These are phyloP conservation scores for Dryocosmus kuriphilus DNA, from an alignment of 2,888 invertebrate genomes.

Conservation along the genomic window DNA sequence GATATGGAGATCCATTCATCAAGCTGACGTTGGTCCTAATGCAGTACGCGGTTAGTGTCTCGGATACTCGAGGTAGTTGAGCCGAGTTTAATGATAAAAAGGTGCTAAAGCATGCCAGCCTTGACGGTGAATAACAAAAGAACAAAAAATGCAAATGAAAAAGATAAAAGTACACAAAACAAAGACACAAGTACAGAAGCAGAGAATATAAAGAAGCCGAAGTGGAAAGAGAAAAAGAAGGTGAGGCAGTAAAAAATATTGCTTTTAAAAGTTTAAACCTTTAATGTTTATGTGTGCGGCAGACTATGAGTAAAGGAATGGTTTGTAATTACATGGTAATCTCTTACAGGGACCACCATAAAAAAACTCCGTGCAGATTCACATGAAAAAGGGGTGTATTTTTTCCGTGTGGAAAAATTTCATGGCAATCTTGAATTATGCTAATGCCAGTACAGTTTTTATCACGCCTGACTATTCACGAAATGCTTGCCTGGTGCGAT, in stretches of 20 bases:
- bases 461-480: too few species aligned
- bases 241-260: neutral
- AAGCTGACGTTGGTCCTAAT: slow-evolving; percentile 26
- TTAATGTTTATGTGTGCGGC: neutral
- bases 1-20: slow-evolving; percentile 38
- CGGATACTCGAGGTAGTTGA: slow-evolving; percentile 15
- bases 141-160: slow-evolving; percentile 7
- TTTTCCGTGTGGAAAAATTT: too few species aligned
- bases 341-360: neutral
- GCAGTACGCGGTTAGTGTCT: slow-evolving; percentile 32
- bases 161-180: neutral
- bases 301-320: neutral
- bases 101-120: slow-evolving; percentile 1
- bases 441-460: too few species aligned
- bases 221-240: neutral
- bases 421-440: too few species aligned
- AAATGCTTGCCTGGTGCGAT: too few species aligned
- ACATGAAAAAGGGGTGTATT: too few species aligned
- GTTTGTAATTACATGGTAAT: neutral
- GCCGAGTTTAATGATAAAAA: slow-evolving; percentile 29
- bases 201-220: neutral
- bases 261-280: neutral
- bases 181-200: neutral
- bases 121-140: slow-evolving; percentile 1
- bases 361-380: neutral